Evolutionary conservation across 2,113 vertebrate species (phyloP), one percentile per base, ranked within the genome.

Genomic region (Caretta caretta): DNA sequence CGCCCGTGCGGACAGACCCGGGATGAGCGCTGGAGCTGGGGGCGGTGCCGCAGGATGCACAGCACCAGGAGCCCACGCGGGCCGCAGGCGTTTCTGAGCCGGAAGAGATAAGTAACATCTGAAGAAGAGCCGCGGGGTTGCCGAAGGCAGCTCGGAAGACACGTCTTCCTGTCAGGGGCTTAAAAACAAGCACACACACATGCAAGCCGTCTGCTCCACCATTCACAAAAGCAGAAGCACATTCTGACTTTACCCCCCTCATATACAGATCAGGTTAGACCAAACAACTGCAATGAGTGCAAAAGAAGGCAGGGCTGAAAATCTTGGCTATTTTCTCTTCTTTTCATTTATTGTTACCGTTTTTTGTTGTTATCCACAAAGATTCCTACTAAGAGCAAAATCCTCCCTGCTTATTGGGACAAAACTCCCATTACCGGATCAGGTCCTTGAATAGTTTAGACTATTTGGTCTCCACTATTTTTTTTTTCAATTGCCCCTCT

Each of bases 71-170:
- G 25, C 97, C 94, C 95, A 93, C 92, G 91, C 93, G 29, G 85
- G 94, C 53, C 87, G 72, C 88, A 12, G 78, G 20, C 12, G 79
- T 3, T 75, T 56, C 57, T 87, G 75, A 85, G 84, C 95, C 92
- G 94, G 96, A 97, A 96, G 97, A 96, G 96, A 95, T 89, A 96
- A 97, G 94, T 88, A 62, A 95, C 91, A 90, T 87, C 95, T 96
- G 93, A 98, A 92, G 84, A 88, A 96, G 92, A 96, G 46, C 88
- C 50, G 53, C 75, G 0, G 72, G 46, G 87, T 57, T 92, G 87
- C 84, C 88, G 83, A 86, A 92, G 49, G 59, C 69, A 3, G 19
- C 79, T 85, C 79, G 54, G 48, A 82, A 94, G 42, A 50, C 27
- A 10, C 12, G 48, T 5, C 42, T 78, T 78, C 75, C 75, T 4